These are phyloP conservation scores for Phrynocephalus forsythii DNA, from an alignment of 2,797 vertebrate species.

Conservation along the genomic window DNA sequence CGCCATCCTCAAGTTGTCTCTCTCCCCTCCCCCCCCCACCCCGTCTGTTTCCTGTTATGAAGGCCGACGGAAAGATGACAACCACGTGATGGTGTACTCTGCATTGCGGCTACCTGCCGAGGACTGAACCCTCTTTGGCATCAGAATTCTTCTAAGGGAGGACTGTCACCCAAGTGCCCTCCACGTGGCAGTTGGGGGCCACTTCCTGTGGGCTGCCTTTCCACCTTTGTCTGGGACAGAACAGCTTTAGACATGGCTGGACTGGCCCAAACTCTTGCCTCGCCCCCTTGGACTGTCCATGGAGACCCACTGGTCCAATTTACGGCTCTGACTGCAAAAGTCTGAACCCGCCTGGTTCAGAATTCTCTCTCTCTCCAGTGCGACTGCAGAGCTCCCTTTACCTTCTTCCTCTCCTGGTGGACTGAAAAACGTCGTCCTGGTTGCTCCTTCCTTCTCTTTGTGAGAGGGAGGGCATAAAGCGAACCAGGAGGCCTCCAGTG, in stretches of 20 bases:
- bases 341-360: not conserved
- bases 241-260: not conserved
- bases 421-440: not conserved
- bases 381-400: too few species aligned
- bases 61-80: constrained; percentile 76
- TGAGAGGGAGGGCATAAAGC: not conserved
- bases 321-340: not conserved
- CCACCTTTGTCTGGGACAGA: not conserved
- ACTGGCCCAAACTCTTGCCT: too few species aligned
- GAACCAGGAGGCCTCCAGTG: accelerated
- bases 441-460: not conserved
- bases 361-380: not conserved
- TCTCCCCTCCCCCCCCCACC: too few species aligned
- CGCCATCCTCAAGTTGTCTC: too few species aligned
- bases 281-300: accelerated
- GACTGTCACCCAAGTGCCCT: not conserved
- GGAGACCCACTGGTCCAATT: too few species aligned
- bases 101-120: constrained; percentile 77
- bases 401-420: too few species aligned
- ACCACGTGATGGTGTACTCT: constrained; percentile 77
- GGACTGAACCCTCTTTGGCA: constrained; percentile 67
- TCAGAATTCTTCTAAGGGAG: not conserved
- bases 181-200: not conserved
- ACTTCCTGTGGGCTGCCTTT: too few species aligned
- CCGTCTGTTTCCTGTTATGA: constrained; percentile 45